A percentile compares a stretch with the other conserved stretches of the same genome.
Evolutionary conservation across 2,888 invertebrate genomes (phyloP).

Genomic region (Oligia latruncula): DNA sequence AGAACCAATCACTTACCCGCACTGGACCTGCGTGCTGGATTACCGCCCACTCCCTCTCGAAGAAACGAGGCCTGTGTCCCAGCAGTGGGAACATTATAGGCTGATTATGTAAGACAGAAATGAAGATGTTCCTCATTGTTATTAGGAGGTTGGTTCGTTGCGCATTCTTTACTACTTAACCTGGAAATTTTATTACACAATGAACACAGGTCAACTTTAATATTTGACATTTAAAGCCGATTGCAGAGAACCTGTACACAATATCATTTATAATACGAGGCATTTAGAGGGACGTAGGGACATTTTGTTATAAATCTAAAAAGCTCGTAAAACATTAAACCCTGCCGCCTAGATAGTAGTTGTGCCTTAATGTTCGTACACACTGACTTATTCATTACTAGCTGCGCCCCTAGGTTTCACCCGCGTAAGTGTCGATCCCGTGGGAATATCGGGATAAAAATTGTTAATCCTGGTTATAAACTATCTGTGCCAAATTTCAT

Average conservation of each 20-base stretch:
- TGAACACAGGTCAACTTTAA: background rate
- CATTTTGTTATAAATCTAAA: background rate
- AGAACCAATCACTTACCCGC: background rate
- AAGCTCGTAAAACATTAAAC: constrained; percentile 4
- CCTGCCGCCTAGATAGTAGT: background rate
- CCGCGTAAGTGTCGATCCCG: too few relatives aligned
- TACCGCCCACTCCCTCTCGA: too few relatives aligned
- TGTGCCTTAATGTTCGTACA: background rate
- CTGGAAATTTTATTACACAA: background rate
- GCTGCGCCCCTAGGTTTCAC: too few relatives aligned
- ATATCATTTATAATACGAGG: background rate
- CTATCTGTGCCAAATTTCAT: too few relatives aligned
- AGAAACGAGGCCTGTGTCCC: background rate
- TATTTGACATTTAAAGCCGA: constrained; percentile 1
- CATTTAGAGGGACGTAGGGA: background rate
- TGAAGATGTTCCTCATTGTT: background rate
- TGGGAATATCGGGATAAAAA: too few relatives aligned
- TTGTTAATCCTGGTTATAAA: too few relatives aligned
- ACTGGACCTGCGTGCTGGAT: background rate
- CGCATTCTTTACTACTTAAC: background rate
- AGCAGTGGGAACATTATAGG: background rate
- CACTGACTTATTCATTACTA: background rate
- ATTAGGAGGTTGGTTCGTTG: background rate
- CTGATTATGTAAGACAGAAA: background rate
- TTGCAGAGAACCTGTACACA: background rate